Base-by-base conservation (phyloP, 2,113 vertebrate genomes). In the Lasiurus borealis region DNA sequence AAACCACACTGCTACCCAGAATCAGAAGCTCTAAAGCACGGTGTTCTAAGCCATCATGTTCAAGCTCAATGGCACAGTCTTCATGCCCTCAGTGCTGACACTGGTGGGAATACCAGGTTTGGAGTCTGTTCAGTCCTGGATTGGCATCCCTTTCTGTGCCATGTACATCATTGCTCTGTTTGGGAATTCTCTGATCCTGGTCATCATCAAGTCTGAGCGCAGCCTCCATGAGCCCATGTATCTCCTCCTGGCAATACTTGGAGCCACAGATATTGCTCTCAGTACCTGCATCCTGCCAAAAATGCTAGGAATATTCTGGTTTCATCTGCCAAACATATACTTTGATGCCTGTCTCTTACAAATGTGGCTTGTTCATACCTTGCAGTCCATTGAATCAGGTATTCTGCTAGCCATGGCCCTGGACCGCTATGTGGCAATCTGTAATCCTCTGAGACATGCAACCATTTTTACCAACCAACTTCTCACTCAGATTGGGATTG, bases 401-500 rank as follows among this genome's bases (percentile, higher is more conserved):
- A 85, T 93, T 31, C 88, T 97, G 25, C n/a, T 92, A 66, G 72
- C 84, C 25, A 96, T 97, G 96, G 96, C 93, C 5, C 7, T 94
- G 59, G 93, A 97, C 72, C 34, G 80, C 25, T 96, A 88, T 76
- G 94, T 97, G 23, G 94, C 97, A 29, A 96, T 96, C 62, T 97
- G 96, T 73, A 18, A 92, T 34, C 90, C 90, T 0, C 94, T 97
- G 89, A 89, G 96, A 18, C 96, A 96, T 77, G 46, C 44, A 59
- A 52, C 93, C 73, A 93, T 97, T 29, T 86, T 97, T 36, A 97
- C 91, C 0, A 83, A 90, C 2, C 23, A 80, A 34, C 23, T 91
- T 34, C 18, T 93, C 14, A 73, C 44, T 27, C 78, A 66, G 59
- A 73, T 93, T 4, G 91, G 72, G 1, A 19, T 83, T 72, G 91